These are phyloP conservation scores for Nanger granti DNA, from an alignment of 2,113 vertebrate species.

Conservation along the genomic window DNA sequence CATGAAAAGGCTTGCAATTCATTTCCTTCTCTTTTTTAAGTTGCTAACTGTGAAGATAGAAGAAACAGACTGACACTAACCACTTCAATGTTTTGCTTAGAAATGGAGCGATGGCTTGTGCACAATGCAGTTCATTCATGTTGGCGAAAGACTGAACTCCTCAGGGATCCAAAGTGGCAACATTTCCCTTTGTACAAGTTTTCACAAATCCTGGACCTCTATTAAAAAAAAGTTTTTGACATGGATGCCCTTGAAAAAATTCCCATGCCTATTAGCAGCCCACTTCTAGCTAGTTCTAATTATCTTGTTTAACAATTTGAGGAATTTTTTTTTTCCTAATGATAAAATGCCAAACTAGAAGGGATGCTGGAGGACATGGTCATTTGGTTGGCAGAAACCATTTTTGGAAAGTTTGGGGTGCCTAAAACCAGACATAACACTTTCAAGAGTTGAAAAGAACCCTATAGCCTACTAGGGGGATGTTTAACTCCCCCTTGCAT, in stretches of 20 bases:
- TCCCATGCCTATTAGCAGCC: not conserved
- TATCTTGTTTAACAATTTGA: conserved; percentile 31
- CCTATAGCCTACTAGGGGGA: not conserved
- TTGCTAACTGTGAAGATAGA: conserved; percentile 67
- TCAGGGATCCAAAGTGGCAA: conserved; percentile 2
- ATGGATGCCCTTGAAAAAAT: conserved; percentile 32
- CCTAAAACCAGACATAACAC: not conserved
- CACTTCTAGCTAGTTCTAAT: conserved; percentile 24
- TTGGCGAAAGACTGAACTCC: conserved; percentile 47
- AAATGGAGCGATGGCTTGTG: conserved; percentile 49
- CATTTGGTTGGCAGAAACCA: not conserved
- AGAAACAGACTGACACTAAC: conserved; percentile 52
- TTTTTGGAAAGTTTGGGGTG: not conserved
- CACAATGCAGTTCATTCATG: conserved; percentile 37
- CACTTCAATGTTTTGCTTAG: conserved; percentile 56
- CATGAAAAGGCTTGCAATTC: conserved; percentile 45
- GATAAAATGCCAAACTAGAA: not conserved
- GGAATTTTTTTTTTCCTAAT: not conserved
- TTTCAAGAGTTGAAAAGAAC: not conserved
- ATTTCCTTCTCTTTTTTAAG: conserved; percentile 51
- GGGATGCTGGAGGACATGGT: not conserved
- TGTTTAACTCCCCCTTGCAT: not conserved
- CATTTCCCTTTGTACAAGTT: not conserved
- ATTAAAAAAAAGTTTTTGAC: conserved; percentile 4
- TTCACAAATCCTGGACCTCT: not conserved